These are phyloP conservation scores for Sanderia malayensis DNA, from an alignment of 30 jellyfish, hydroid and myxozoan genomes.

Conservation along the genomic window DNA sequence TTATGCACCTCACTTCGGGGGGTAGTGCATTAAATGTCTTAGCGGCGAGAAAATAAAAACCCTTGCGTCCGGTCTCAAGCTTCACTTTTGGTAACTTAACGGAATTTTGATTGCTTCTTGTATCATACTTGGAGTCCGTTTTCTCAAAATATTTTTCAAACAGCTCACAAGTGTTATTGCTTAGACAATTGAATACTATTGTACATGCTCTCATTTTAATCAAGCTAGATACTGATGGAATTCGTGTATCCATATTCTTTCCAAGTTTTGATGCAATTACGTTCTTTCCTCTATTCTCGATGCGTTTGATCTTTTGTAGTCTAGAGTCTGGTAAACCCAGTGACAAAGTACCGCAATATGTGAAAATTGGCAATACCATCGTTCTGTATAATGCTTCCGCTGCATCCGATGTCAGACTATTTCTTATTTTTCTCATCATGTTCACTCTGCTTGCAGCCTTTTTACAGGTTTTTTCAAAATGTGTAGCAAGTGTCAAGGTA, in stretches of 20 bases:
- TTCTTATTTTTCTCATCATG: neutral
- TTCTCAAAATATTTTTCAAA: constrained; percentile 43
- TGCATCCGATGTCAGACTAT: neutral
- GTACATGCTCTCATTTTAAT: constrained; percentile 31
- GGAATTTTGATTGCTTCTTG: constrained; percentile 24
- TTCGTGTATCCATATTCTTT: neutral
- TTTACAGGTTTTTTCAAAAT: no score
- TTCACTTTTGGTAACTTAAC: constrained; percentile 22
- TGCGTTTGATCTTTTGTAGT: constrained; percentile 42
- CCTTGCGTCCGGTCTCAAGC: constrained; percentile 26
- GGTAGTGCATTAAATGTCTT: constrained; percentile 1
- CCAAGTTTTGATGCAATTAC: constrained; percentile 31
- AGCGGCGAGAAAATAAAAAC: constrained; percentile 25
- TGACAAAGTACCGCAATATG: constrained; percentile 14
- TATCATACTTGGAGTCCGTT: constrained; percentile 18
- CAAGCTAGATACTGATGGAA: constrained; percentile 9
- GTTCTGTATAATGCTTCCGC: neutral
- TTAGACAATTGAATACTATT: constrained; percentile 30
- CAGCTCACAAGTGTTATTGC: constrained; percentile 27
- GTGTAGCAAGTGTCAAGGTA: neutral
- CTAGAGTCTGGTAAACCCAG: constrained; percentile 41
- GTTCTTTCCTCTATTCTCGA: constrained; percentile 43
- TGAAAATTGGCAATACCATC: neutral
- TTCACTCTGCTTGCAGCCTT: neutral
- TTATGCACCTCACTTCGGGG: neutral